Base-by-base conservation (phyloP, 1,140 invertebrate genomes). In the Conopomorpha cramerella region DNA sequence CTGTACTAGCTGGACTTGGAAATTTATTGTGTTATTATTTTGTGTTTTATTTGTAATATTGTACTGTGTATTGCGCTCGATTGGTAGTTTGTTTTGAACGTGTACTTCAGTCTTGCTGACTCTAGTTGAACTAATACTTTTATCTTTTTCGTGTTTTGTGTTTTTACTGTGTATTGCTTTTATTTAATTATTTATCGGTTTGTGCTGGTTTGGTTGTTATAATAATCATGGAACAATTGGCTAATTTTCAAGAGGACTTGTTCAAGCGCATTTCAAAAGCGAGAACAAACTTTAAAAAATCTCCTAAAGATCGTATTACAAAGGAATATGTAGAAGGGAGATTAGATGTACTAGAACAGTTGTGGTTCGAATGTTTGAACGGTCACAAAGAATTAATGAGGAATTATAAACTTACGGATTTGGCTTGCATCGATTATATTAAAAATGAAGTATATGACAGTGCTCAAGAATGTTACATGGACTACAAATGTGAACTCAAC, bases 341-440 rank as follows among this genome's bases (percentile, higher is more conserved):
- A 25, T 34, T 42, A 33, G 40, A 42, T 34, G 16, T 18, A 16
- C n/a, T 42, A 8, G 40, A 42, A 14, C 17, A 37, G 16, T 13
- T 29, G 11, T 41, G 39, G 39, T 7, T 11, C 10, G 15, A 31
- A 11, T 42, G 37, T 30, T 19, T 10, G 15, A 25, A n/a, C 12
- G 30, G n/a, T n/a, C 40, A 42, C 30, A 32, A 11, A 8, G 26
- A 36, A 26, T 8, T 40, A 16, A 15, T 19, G n/a, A 8, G 30
- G 8, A 23, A n/a, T 8, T 4, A 10, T 12, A 29, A 35, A 3
- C 17, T 13, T 7, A 16, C 3, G 14, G 12, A 31, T 7, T 26
- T 15, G 27, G 28, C 12, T 1, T 14, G 27, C 11, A 3, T 13
- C 6, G 12, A 19, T 6, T 42, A 38, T 30, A 18, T 27, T 18